A percentile compares a stretch with the other conserved stretches of the same genome.
Evolutionary conservation across 2,888 invertebrate genomes (phyloP).

Genomic region (Heliconius charithonia): DNA sequence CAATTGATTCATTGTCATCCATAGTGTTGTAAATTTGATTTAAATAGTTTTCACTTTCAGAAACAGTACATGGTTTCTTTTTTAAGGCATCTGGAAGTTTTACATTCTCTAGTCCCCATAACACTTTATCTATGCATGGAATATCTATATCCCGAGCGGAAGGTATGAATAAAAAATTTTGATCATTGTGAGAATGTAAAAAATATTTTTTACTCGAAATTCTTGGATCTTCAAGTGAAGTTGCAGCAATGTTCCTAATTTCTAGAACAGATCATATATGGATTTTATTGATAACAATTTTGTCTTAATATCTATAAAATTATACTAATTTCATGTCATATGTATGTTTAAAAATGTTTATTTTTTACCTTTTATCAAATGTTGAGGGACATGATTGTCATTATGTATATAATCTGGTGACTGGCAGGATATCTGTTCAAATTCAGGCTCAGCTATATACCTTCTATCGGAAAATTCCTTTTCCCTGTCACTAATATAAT

Average conservation of each 20-base stretch:
- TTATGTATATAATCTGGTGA: slow-evolving; percentile 66
- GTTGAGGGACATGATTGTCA: slow-evolving; percentile 46
- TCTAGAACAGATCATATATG: slow-evolving; percentile 58
- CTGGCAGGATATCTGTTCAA: slow-evolving; percentile 60
- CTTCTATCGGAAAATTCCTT: slow-evolving; percentile 31
- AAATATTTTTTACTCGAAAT: slow-evolving; percentile 63
- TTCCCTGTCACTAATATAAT: slow-evolving; percentile 43
- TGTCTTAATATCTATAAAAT: not conserved
- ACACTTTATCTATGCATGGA: slow-evolving; percentile 54
- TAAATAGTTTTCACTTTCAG: slow-evolving; percentile 43
- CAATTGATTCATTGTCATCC: slow-evolving; percentile 53
- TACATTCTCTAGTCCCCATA: slow-evolving; percentile 56
- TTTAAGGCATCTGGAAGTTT: slow-evolving; percentile 59
- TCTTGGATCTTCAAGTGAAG: slow-evolving; percentile 68
- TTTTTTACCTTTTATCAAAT: slow-evolving; percentile 61
- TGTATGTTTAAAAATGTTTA: slow-evolving; percentile 1
- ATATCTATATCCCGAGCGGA: slow-evolving; percentile 59
- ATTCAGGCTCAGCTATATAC: slow-evolving; percentile 30
- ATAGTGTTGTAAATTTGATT: slow-evolving; percentile 60
- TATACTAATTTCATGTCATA: not conserved
- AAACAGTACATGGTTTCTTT: slow-evolving; percentile 38
- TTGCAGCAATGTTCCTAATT: slow-evolving; percentile 60
- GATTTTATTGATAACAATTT: slow-evolving; percentile 6
- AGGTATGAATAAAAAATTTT: slow-evolving; percentile 54
- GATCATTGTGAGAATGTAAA: slow-evolving; percentile 55